Evolutionary conservation across 2,113 vertebrate genomes (phyloP).

Genomic region (Lutjanus erythropterus): DNA sequence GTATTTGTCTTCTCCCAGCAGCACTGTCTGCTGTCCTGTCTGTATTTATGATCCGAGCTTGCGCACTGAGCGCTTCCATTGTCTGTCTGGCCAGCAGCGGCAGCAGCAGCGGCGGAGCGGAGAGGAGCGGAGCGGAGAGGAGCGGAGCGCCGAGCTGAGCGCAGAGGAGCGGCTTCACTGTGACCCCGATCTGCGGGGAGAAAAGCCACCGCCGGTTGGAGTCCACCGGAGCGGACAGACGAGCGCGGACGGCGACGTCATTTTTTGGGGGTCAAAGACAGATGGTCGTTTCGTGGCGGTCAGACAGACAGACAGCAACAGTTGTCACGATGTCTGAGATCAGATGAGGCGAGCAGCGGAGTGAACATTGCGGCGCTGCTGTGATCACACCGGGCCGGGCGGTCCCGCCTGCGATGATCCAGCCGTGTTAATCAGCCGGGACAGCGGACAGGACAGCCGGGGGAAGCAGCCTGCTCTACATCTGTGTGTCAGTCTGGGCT

Average conservation of each 20-base stretch:
- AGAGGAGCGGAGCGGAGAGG: slow-evolving; percentile 36
- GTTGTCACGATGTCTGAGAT: slow-evolving; percentile 81
- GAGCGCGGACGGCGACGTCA: slow-evolving; percentile 41
- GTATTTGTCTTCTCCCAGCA: slow-evolving; percentile 24
- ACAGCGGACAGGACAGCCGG: slow-evolving; percentile 27
- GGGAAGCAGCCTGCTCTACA: slow-evolving; percentile 14
- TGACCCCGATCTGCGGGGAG: slow-evolving; percentile 74
- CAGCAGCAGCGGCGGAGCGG: slow-evolving; percentile 35
- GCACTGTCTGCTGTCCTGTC: slow-evolving; percentile 48
- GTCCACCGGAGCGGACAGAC: slow-evolving; percentile 24
- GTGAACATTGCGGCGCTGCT: slow-evolving; percentile 68
- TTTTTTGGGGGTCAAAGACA: slow-evolving; percentile 29
- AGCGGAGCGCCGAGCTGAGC: slow-evolving; percentile 63
- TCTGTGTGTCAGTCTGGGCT: slow-evolving; percentile 47
- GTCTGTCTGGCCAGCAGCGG: slow-evolving; percentile 72
- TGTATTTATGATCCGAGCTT: slow-evolving; percentile 77
- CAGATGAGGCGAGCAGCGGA: slow-evolving; percentile 69
- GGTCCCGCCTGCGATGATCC: slow-evolving; percentile 55
- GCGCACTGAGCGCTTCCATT: slow-evolving; percentile 83
- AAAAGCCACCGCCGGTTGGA: slow-evolving; percentile 37
- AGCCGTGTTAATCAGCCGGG: slow-evolving; percentile 51
- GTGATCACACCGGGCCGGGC: slow-evolving; percentile 68
- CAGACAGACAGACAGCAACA: slow-evolving; percentile 77
- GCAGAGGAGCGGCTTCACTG: slow-evolving; percentile 74
- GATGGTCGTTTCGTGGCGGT: slow-evolving; percentile 34